Conservation (phyloP, 1,140 invertebrate species). For the Hydropsyche tenuis region DNA sequence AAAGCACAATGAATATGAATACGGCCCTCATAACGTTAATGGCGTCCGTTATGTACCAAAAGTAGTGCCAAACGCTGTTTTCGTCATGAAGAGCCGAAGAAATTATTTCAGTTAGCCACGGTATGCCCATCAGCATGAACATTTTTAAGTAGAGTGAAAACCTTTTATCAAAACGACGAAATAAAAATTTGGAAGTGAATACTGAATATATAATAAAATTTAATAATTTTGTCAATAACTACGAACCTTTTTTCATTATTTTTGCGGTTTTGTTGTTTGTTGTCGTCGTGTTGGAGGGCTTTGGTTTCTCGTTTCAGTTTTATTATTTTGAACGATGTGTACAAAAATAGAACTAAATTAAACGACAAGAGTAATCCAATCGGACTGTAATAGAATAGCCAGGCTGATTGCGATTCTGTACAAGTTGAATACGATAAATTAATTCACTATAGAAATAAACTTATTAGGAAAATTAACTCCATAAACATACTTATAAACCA, state of each 20-base stretch:
- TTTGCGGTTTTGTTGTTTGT: too few relatives aligned
- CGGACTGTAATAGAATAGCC: not conserved
- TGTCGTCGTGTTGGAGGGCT: too few relatives aligned
- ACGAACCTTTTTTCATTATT: too few relatives aligned
- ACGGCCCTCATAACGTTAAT: slow-evolving; percentile 46
- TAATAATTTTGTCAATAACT: too few relatives aligned
- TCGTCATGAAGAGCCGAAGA: slow-evolving; percentile 40
- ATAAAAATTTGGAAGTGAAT: too few relatives aligned
- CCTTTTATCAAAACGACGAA: slow-evolving; percentile 26
- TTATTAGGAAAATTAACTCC: too few relatives aligned
- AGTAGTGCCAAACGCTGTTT: slow-evolving; percentile 7
- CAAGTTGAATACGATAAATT: not conserved
- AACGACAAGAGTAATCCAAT: not conserved
- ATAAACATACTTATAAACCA: slow-evolving; percentile 41
- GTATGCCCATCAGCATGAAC: slow-evolving; percentile 46
- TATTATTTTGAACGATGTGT: too few relatives aligned
- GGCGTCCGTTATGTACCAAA: slow-evolving; percentile 46
- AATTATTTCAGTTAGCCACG: slow-evolving; percentile 47
- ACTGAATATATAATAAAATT: too few relatives aligned
- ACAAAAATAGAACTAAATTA: not conserved
- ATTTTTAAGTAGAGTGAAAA: slow-evolving; percentile 44
- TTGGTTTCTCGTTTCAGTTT: too few relatives aligned
- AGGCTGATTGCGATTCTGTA: not conserved
- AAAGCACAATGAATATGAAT: slow-evolving; percentile 48
- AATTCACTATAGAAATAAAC: too few relatives aligned